Evolutionary conservation across 2,888 invertebrate species (phyloP), one percentile per base, ranked within the genome.

Genomic region (Hecatera dysodea): DNA sequence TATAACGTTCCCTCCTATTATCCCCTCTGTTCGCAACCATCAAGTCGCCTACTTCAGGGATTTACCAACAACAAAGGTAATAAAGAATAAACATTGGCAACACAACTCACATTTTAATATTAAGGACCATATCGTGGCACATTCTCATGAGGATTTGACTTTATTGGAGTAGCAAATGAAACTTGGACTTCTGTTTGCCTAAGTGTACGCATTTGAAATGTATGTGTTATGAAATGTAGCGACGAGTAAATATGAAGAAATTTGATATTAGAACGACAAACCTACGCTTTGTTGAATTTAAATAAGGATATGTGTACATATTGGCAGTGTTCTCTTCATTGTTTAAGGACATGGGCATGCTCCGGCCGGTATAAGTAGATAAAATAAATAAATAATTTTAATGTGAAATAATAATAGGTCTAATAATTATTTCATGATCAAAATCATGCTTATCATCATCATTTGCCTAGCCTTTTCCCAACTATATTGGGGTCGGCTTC

Each of bases 91-190:
- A 67, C 27, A 55, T 9, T 29, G 7, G 53, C 42, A 44, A 48
- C 48, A 68, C 39, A 70, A 53, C 44, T 29, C 48, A 50, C 53
- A 73, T 71, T 78, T 81, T 76, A 11, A 77, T 80, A 82, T 79
- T 75, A 78, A 73, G 67, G 75, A 44, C 42, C 60, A 65, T 78
- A 72, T 69, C 66, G 69, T 70, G 52, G 59, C 19, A 29, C n/a
- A 48, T 68, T 72, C 79, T 73, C 85, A 22, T 33, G 73, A 69
- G 79, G 39, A 56, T 73, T 75, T 55, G 22, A 72, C 59, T 74
- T 68, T 74, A 81, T 83, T 81, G 64, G 42, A 66, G 75, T 65
- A 59, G 68, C 69, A 79, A 79, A 83, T 78, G 68, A 75, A 78
- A 75, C 67, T 55, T 52, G 62, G 46, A 56, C 36, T 64, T 57